These are phyloP conservation scores for Melanaphis sacchari DNA, from an alignment of 1,140 invertebrate genomes.

Conservation along the genomic window DNA sequence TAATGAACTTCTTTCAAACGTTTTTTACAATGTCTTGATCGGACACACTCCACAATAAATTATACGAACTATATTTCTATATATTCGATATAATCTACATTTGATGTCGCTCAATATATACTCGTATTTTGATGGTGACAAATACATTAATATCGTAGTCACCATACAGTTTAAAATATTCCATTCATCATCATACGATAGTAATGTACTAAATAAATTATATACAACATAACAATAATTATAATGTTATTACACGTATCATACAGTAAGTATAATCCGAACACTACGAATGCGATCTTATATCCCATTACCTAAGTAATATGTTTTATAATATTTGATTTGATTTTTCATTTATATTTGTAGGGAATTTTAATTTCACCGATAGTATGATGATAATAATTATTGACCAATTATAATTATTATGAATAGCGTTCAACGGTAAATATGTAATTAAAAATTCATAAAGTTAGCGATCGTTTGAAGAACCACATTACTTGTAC, in stretches of 20 bases:
- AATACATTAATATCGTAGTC: not conserved
- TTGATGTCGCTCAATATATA: not conserved
- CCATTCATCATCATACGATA: not conserved
- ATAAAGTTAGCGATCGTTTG: not conserved
- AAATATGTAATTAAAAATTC: not conserved
- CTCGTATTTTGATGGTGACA: not conserved
- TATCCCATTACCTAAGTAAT: not conserved
- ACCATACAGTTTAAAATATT: not conserved
- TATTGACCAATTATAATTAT: slow-evolving; percentile 4
- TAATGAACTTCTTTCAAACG: slow-evolving; percentile 22
- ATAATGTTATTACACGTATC: not conserved
- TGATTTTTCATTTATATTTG: not conserved
- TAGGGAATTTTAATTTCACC: not conserved
- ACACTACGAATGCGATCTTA: not conserved
- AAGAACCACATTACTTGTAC: not conserved
- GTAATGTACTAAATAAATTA: not conserved
- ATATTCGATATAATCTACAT: slow-evolving; percentile 13
- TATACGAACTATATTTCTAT: not conserved
- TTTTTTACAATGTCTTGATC: not conserved
- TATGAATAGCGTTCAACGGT: not conserved
- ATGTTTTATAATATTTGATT: not conserved
- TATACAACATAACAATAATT: not conserved
- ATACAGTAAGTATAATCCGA: not conserved
- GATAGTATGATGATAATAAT: not conserved
- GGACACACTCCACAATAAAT: not conserved